phyloP scores from a whole-genome alignment of 2,797 vertebrate species.

The Molossus molossus region DNA sequence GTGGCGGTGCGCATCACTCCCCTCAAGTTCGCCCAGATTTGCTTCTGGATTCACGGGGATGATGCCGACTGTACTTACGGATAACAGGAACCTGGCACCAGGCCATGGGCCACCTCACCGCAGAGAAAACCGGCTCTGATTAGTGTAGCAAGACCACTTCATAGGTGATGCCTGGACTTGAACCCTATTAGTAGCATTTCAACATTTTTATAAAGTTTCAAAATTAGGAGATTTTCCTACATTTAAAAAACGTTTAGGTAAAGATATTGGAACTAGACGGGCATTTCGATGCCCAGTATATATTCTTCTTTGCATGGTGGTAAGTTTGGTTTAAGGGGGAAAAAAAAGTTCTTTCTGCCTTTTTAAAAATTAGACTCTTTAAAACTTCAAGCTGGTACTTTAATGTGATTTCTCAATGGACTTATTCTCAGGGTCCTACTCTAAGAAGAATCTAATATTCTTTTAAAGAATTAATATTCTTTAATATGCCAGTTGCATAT shows the following conservation, averaged over 20 bases:
- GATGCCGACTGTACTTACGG: slow-evolving; percentile 92
- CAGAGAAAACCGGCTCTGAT: background rate
- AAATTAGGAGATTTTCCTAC: slow-evolving; percentile 72
- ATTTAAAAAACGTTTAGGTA: slow-evolving; percentile 70
- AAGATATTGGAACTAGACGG: slow-evolving; percentile 68
- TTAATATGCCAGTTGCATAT: slow-evolving; percentile 36
- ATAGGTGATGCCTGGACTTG: slow-evolving; percentile 50
- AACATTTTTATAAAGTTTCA: slow-evolving; percentile 71
- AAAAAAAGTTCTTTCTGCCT: slow-evolving; percentile 24
- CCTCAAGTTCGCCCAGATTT: slow-evolving; percentile 98
- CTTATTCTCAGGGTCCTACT: slow-evolving; percentile 88
- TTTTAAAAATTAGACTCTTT: slow-evolving; percentile 66
- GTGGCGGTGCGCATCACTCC: slow-evolving; percentile 98
- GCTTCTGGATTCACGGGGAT: slow-evolving; percentile 96
- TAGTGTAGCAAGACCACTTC: slow-evolving; percentile 52
- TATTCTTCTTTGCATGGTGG: slow-evolving; percentile 75
- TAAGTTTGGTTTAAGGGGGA: slow-evolving; percentile 63
- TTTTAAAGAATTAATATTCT: too few species aligned
- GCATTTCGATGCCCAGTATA: slow-evolving; percentile 76
- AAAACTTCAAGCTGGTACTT: slow-evolving; percentile 75
- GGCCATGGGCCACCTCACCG: fast-evolving
- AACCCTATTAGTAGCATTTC: slow-evolving; percentile 55
- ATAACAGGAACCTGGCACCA: slow-evolving; percentile 83
- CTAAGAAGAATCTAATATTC: slow-evolving; percentile 66
- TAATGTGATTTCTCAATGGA: slow-evolving; percentile 66